Base-by-base conservation (phyloP, 2,797 vertebrate species). In the Acanthurus leucopareius region DNA sequence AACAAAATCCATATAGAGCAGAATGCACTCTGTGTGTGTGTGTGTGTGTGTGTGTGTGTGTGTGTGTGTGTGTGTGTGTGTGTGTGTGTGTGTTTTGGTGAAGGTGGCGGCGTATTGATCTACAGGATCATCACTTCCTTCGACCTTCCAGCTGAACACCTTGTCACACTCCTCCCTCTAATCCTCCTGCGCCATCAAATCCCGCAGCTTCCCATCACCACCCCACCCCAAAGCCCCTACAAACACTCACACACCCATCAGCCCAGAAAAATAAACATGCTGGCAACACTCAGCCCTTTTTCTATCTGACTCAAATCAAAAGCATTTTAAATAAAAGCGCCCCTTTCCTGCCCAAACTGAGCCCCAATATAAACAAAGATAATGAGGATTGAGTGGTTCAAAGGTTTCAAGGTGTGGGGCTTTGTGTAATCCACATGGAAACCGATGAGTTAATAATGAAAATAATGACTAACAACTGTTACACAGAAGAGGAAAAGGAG, bases 301-400 rank as follows among this genome's bases (percentile, higher is more conserved):
- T 14, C 69, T 47, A 71, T 77, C 58, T 75, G 87, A 83, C 75
- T 88, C 69, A 81, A 83, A 76, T 80, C 53, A 40, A 80, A 89
- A 82, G 65, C 32, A 79, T 85, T 83, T 84, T 69, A 70, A 69
- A 53, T 58, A 49, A 62, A 79, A 85, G 69, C 16, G 6, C 49
- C 75, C 69, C 17, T 68, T 74, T 47, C 19, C 58, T 67, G 62
- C 17, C 53, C 44, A 17, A 57, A 2, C 49, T 75, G 22, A 47
- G 38, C 38, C 32, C 13, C 45, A 7, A 45, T 25, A 10, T 68
- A 65, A 78, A 76, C 49, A 64, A 25, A 61, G 16, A 10, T 25
- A 66, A 42, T 19, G 25, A 48, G 48, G 56, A 13, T 32, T 38
- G 28, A 40, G 14, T 13, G 38, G 56, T 56, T 51, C 10, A 59